Evolutionary conservation across 1,140 invertebrate species (phyloP), one percentile per base, ranked within the genome.

Genomic region (Zaprionus ghesquierei): DNA sequence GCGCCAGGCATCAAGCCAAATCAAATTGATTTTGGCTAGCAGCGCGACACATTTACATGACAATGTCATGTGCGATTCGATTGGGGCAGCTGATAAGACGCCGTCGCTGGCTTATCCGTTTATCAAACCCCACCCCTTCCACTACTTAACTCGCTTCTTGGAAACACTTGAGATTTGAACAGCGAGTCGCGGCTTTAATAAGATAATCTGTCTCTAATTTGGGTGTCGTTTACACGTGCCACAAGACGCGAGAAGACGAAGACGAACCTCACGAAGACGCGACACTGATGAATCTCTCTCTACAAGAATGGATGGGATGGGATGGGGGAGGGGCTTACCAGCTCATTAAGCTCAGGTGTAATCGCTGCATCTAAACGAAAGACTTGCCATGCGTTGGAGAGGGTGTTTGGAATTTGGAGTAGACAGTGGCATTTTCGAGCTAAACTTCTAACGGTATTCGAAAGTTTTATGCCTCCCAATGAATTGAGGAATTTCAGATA

Each of bases 161-260:
- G 75, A 77, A 69, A 50, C 66, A 61, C 62, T 60, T 72, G 55
- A 41, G 54, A 41, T 29, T 59, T 23, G 68, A 69, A 33, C 38
- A 9, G 0, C 15, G 13, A 41, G 41, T 20, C 41, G 6, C 5
- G 8, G 41, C 46, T 53, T 73, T 79, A 81, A 86, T 86, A 81
- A 87, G 82, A 87, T 87, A 82, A 87, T 87, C 76, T 82, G 27
- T 69, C 69, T 74, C 82, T 87, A 87, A 87, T 87, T 87, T 87
- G 82, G 79, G 82, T 87, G 82, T 87, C 84, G 76, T 79, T 87
- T 87, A 87, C 82, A 89, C 79, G 79, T 89, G 84, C 84, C 84
- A 77, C 41, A 46, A 46, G 15, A 41, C 35, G 5, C 35, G n/a
- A 29, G 5, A 29, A 46, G 18, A 46, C 41, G 41, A 22, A 46